phyloP scores from a whole-genome alignment of 2,797 vertebrate genomes.

The Bovichtus diacanthus region DNA sequence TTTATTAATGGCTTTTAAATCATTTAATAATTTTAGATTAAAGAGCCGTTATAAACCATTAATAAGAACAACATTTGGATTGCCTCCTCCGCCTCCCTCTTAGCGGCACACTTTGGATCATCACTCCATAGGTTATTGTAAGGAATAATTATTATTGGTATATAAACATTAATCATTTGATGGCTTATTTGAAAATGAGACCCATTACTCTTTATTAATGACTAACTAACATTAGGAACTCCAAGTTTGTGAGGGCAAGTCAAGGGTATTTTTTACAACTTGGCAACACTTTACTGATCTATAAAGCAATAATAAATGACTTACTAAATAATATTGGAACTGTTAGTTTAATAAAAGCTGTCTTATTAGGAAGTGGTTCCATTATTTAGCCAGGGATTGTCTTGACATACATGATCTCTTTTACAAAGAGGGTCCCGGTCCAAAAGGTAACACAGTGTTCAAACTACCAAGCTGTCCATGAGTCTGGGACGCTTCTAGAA shows the following conservation, averaged over 20 bases:
- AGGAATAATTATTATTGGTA: neutral
- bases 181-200: neutral
- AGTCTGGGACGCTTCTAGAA: too few species aligned
- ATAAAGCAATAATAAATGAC: neutral
- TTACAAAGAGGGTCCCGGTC: too few species aligned
- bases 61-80: neutral
- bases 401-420: too few species aligned
- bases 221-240: neutral
- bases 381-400: neutral
- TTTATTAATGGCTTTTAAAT: constrained; percentile 28
- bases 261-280: neutral
- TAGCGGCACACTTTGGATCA: neutral
- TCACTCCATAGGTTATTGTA: neutral
- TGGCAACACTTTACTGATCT: neutral
- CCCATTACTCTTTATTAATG: neutral
- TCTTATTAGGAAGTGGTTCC: neutral
- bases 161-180: neutral
- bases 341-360: too few species aligned
- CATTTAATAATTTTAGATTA: neutral
- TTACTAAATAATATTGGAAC: too few species aligned
- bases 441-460: neutral
- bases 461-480: neutral
- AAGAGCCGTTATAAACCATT: constrained; percentile 1
- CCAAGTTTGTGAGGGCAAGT: neutral
- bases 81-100: neutral